These are phyloP conservation scores for Drosophila cardini DNA, from an alignment of 1,140 invertebrate genomes.

Conservation along the genomic window DNA sequence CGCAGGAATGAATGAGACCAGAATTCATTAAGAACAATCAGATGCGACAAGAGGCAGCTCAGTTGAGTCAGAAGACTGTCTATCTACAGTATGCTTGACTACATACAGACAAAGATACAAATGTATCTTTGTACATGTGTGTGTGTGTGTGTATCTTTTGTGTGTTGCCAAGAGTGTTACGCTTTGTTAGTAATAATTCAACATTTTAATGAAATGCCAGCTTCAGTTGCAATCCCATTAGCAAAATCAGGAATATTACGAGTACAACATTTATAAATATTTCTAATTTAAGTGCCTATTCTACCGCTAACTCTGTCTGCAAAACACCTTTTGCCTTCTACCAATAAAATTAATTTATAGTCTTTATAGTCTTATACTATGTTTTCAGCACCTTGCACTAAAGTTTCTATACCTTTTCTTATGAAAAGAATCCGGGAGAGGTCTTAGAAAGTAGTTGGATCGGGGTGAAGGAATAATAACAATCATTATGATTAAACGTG, in stretches of 20 bases:
- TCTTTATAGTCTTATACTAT: conserved; percentile 57
- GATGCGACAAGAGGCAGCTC: conserved; percentile 45
- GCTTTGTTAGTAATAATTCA: conserved; percentile 67
- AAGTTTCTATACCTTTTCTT: conserved; percentile 48
- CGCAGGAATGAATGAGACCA: conserved; percentile 59
- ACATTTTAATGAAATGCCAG: conserved; percentile 37
- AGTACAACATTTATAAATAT: conserved; percentile 8
- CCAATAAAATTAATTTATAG: conserved; percentile 67
- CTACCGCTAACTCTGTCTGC: conserved; percentile 6
- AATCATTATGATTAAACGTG: conserved; percentile 84
- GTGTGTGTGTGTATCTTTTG: conserved; percentile 9
- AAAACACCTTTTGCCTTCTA: conserved; percentile 34
- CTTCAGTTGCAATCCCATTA: conserved; percentile 18
- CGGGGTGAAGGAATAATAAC: conserved; percentile 62
- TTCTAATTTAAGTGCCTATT: background rate
- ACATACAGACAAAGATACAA: conserved; percentile 1
- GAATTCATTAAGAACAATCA: conserved; percentile 79
- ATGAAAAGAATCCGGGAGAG: conserved; percentile 40
- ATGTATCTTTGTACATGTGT: conserved; percentile 1
- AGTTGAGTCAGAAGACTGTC: conserved; percentile 9
- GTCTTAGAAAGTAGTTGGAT: conserved; percentile 56
- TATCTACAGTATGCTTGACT: background rate
- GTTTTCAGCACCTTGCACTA: conserved; percentile 67
- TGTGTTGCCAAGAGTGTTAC: conserved; percentile 67
- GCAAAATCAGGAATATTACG: background rate